Evolutionary conservation across 2,797 vertebrate species (phyloP), one percentile per base, ranked within the genome.

Genomic region (Oophaga sylvatica): DNA sequence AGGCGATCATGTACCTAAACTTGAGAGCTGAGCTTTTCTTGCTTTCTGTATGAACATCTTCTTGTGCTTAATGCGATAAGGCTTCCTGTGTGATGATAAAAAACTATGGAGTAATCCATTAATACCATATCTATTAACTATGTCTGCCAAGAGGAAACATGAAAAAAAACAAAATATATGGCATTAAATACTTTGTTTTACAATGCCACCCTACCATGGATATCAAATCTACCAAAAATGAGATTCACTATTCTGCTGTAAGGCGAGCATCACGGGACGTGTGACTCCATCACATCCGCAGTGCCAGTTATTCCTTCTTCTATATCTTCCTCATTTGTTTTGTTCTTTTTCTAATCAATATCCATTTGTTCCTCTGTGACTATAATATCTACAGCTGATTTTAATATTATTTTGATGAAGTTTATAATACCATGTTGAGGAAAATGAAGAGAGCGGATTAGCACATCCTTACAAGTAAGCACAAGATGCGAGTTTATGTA

Each of bases 401-500:
- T 89, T 86, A 80, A 89, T 83, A 89, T 83, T 83, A 89, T 85
- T 83, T 84, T 1, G 86, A 3, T 81, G 90, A 83, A 88, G 87
- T 88, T 88, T 87, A 62, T 0, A 17, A 67, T 19, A n/a, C 83
- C 16, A 68, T 82, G 1, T 8, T 86, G 53, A 84, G 81, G 86
- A 70, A 81, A 29, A 62, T 85, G 89, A 87, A 84, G 31, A 81
- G 0, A 6, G 29, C 45, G 53, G 22, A 86, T 83, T 82, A 75
- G 5, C 59, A 35, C 77, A 81, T 83, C 88, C 80, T 89, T 87
- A 89, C 88, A 89, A 87, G 88, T 86, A 89, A 89, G 88, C 88
- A 89, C 84, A 89, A 89, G 88, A 89, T 89, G 88, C 48, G 80
- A 89, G 88, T 89, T 89, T 89, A 89, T 89, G 88, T 89, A 80